Conservation (phyloP, 2,113 vertebrate genomes). For the Hipposideros armiger region DNA sequence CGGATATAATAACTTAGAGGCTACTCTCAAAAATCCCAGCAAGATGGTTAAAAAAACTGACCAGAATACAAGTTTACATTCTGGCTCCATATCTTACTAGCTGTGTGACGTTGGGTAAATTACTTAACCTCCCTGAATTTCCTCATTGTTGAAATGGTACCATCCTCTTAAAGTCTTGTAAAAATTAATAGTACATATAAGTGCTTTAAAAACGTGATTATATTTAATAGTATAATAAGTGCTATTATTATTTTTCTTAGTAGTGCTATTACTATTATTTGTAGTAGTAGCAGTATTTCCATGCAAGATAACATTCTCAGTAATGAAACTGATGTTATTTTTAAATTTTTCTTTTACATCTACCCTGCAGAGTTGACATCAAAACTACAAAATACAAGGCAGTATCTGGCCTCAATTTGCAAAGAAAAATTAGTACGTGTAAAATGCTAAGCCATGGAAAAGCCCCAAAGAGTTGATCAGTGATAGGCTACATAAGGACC, state of each 20-base stretch:
- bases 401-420: slow-evolving; percentile 34
- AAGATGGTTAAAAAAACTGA: background rate
- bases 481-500: background rate
- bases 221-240: background rate
- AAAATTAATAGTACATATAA: background rate
- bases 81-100: background rate
- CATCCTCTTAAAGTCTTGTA: background rate
- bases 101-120: background rate
- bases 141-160: background rate
- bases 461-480: background rate
- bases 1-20: background rate
- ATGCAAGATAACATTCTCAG: background rate
- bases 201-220: background rate
- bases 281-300: background rate
- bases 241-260: background rate
- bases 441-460: slow-evolving; percentile 25
- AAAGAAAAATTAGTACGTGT: slow-evolving; percentile 38
- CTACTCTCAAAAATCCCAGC: background rate
- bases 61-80: background rate
- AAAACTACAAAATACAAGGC: background rate
- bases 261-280: background rate
- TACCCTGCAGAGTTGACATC: background rate
- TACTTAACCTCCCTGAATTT: background rate
- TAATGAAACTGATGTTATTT: slow-evolving; percentile 48
- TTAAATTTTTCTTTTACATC: background rate